Conservation (phyloP, 2,113 vertebrate genomes). For the Opisthocomus hoazin region DNA sequence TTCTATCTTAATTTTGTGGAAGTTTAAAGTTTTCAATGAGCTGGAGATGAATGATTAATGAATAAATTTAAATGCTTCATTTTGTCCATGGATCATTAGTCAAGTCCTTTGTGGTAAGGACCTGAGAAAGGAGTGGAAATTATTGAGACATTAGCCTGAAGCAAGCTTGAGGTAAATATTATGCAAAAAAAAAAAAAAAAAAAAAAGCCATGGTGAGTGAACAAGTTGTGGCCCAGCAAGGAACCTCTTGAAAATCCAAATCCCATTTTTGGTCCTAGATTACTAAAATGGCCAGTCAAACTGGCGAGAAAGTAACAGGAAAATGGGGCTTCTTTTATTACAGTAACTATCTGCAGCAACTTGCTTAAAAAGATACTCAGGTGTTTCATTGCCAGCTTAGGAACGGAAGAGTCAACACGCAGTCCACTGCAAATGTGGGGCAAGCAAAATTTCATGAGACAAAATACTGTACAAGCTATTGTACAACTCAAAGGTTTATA, state of each 20-base stretch:
- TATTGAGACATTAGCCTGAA: conserved; percentile 99
- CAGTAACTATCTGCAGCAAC: conserved; percentile 26
- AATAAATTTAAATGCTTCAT: conserved; percentile 99
- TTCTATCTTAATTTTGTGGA: conserved; percentile 99
- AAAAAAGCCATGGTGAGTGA: conserved; percentile 69
- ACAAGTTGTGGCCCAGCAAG: conserved; percentile 74
- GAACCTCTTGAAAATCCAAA: conserved; percentile 58
- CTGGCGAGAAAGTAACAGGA: not conserved
- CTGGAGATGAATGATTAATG: conserved; percentile 99
- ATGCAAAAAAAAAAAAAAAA: conserved; percentile 81
- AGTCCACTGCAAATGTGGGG: not conserved
- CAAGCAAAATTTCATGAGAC: not conserved
- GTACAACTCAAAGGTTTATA: not conserved
- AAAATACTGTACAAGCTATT: not conserved
- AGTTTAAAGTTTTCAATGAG: conserved; percentile 99
- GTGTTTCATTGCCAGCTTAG: conserved; percentile 19
- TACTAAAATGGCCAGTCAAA: not conserved
- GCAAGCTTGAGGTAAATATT: conserved; percentile 99
- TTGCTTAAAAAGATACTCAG: conserved; percentile 16
- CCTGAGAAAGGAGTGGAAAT: conserved; percentile 99
- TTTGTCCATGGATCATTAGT: conserved; percentile 99
- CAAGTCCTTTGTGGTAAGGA: conserved; percentile 99
- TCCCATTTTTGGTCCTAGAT: not conserved
- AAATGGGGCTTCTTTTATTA: not conserved
- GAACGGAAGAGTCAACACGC: not conserved